phyloP scores from a whole-genome alignment of 2,113 vertebrate genomes.

The Urocitellus parryii region DNA sequence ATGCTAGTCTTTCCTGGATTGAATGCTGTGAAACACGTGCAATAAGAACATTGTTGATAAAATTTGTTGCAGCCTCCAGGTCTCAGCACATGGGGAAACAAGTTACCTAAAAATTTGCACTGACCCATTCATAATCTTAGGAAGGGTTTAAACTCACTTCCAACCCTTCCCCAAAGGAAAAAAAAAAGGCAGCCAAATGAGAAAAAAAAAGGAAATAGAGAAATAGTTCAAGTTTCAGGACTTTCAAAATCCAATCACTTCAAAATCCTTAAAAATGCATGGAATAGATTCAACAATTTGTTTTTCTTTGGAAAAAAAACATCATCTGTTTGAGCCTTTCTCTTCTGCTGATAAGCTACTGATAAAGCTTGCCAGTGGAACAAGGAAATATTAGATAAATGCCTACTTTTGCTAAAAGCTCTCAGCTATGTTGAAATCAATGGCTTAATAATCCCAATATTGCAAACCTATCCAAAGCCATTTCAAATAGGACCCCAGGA shows the following conservation, averaged over 20 bases:
- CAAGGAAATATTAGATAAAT: constrained; percentile 67
- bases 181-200: constrained; percentile 15
- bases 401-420: constrained; percentile 53
- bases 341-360: constrained; percentile 54
- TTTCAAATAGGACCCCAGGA: constrained; percentile 23
- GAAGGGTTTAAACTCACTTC: constrained; percentile 41
- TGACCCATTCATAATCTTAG: constrained; percentile 52
- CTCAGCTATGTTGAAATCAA: constrained; percentile 18
- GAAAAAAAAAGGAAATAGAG: background rate
- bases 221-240: constrained; percentile 49
- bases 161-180: background rate
- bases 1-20: background rate
- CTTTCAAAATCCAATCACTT: constrained; percentile 68
- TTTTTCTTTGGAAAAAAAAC: constrained; percentile 65
- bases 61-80: background rate
- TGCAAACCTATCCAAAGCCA: constrained; percentile 18
- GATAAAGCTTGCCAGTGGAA: constrained; percentile 61
- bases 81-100: constrained; percentile 26
- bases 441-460: constrained; percentile 13
- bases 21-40: constrained; percentile 38
- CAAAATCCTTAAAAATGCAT: constrained; percentile 61
- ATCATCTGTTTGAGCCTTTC: constrained; percentile 61
- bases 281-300: constrained; percentile 61
- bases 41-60: constrained; percentile 52
- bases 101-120: constrained; percentile 25